Evolutionary conservation across 2,113 vertebrate species (phyloP).

Genomic region (Nothoprocta pentlandii): DNA sequence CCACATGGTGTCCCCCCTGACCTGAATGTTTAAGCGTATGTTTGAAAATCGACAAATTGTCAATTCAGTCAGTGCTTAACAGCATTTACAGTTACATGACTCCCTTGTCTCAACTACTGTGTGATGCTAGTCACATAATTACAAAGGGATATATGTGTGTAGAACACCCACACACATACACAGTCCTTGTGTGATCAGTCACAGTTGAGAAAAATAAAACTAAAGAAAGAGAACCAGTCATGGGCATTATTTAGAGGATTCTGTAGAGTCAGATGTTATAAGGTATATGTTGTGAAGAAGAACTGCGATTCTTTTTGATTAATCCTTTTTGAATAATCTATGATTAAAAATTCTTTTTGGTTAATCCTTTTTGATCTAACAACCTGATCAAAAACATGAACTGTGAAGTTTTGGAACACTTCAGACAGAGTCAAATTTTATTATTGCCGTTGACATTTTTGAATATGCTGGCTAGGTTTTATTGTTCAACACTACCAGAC

Average conservation of each 20-base stretch:
- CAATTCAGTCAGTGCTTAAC: neutral
- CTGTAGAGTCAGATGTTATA: neutral
- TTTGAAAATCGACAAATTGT: neutral
- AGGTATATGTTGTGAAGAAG: neutral
- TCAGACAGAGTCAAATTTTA: neutral
- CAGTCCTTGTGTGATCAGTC: accelerated
- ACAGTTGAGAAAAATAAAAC: neutral
- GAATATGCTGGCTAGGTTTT: neutral
- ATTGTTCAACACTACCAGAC: neutral
- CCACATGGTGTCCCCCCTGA: neutral
- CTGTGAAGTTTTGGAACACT: neutral
- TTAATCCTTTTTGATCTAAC: neutral
- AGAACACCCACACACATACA: accelerated
- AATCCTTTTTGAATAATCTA: neutral
- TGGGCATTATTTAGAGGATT: neutral
- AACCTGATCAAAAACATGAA: neutral
- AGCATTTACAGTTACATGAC: neutral
- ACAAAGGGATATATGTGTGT: neutral
- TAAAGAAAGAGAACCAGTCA: neutral
- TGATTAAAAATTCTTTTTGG: too few species aligned
- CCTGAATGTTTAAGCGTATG: neutral
- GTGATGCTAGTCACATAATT: neutral
- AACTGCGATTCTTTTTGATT: neutral
- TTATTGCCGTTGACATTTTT: neutral
- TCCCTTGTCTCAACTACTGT: accelerated